A percentile compares a stretch with the other conserved stretches of the same genome.
Conservation (phyloP, 2,888 invertebrate species). For the Ochlodes sylvanus region DNA sequence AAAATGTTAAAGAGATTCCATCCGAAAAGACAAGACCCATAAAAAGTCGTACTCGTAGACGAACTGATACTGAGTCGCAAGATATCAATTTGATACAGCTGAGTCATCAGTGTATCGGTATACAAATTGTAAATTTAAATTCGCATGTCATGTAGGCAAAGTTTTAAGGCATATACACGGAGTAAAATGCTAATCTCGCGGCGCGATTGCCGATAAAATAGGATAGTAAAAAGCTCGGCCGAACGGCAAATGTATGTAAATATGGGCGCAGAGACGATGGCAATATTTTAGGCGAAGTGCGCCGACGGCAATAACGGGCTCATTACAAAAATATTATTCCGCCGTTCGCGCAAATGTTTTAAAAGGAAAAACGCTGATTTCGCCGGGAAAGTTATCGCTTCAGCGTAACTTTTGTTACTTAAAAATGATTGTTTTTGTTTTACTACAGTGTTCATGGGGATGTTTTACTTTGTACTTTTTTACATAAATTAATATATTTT, state of each 20-base stretch:
- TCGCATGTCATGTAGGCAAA: constrained; percentile 36
- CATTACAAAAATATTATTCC: constrained; percentile 54
- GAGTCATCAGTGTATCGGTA: not conserved
- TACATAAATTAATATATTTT: constrained; percentile 7
- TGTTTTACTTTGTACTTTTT: constrained; percentile 7
- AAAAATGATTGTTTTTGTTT: constrained; percentile 38
- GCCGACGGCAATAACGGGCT: constrained; percentile 49
- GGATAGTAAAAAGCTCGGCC: constrained; percentile 48
- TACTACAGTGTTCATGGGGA: constrained; percentile 18
- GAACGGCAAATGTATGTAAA: constrained; percentile 51
- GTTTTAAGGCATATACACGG: constrained; percentile 37
- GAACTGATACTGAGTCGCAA: no score
- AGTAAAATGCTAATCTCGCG: constrained; percentile 48
- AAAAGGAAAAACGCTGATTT: constrained; percentile 49
- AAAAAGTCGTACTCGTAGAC: no score
- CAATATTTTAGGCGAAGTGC: constrained; percentile 50
- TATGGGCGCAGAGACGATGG: constrained; percentile 45
- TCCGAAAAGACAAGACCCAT: no score
- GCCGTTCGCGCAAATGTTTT: constrained; percentile 48
- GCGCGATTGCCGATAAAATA: constrained; percentile 49
- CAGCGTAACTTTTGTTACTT: constrained; percentile 40
- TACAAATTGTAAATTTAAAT: constrained; percentile 38
- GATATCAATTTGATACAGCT: no score
- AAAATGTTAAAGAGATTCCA: no score
- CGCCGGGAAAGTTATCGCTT: constrained; percentile 45